Evolutionary conservation across 2,888 invertebrate genomes (phyloP).

Genomic region (Acleris literana): DNA sequence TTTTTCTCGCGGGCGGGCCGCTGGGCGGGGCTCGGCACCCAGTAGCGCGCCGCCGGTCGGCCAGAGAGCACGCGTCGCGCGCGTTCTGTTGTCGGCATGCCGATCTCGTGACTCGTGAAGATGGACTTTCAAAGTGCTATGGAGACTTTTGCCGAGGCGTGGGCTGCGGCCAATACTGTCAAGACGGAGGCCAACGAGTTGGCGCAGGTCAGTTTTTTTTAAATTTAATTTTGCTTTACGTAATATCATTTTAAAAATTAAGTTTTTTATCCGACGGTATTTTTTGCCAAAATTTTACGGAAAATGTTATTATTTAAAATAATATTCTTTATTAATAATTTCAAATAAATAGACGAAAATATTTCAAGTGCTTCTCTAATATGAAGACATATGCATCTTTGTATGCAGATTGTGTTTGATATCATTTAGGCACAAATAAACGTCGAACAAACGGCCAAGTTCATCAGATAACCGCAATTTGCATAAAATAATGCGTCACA

Average conservation of each 20-base stretch:
- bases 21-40: conserved; percentile 75
- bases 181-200: conserved; percentile 86
- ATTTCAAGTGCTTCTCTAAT: conserved; percentile 1
- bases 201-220: conserved; percentile 85
- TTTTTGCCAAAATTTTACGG: too few species aligned
- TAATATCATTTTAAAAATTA: background rate
- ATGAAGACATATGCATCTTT: conserved; percentile 34
- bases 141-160: conserved; percentile 99
- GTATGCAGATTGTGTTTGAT: conserved; percentile 35
- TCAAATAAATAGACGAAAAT: background rate
- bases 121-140: conserved; percentile 99
- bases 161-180: conserved; percentile 93
- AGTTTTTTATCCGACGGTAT: too few species aligned
- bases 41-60: conserved; percentile 87
- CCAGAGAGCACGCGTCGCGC: conserved; percentile 76
- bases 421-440: conserved; percentile 45
- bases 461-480: conserved; percentile 59
- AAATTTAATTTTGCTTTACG: conserved; percentile 27
- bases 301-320: too few species aligned
- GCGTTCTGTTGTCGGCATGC: conserved; percentile 78
- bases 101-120: conserved; percentile 77
- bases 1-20: conserved; percentile 81
- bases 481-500: conserved; percentile 55
- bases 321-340: too few species aligned
- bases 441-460: conserved; percentile 53